Evolutionary conservation across 2,888 invertebrate species (phyloP).

Genomic region (Bembecia ichneumoniformis): DNA sequence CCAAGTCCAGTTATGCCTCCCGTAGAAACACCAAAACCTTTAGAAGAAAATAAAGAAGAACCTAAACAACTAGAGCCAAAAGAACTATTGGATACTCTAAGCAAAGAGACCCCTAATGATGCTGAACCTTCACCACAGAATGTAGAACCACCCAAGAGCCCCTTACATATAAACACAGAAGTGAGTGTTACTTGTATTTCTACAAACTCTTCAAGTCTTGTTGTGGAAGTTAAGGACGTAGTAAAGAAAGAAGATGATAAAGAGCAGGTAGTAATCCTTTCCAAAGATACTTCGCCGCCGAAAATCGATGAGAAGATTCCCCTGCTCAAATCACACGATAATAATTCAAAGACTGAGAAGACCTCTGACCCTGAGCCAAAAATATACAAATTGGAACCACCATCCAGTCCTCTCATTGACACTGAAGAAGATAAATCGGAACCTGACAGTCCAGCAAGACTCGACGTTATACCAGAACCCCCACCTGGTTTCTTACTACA

Average conservation of each 20-base stretch:
- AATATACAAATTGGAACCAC: slow-evolving; percentile 36
- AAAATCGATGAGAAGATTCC: slow-evolving; percentile 17
- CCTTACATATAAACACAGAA: background rate
- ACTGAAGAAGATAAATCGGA: slow-evolving; percentile 66
- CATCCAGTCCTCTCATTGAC: slow-evolving; percentile 56
- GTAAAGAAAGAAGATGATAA: slow-evolving; percentile 9
- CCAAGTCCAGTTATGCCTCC: slow-evolving; percentile 20
- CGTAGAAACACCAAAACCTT: background rate
- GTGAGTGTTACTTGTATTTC: background rate
- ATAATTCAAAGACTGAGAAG: slow-evolving; percentile 25
- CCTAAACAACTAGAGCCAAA: slow-evolving; percentile 24
- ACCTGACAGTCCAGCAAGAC: slow-evolving; percentile 61
- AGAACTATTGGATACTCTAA: slow-evolving; percentile 19
- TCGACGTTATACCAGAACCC: slow-evolving; percentile 63
- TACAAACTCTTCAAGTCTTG: background rate
- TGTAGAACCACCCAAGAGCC: slow-evolving; percentile 34
- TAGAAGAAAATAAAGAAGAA: slow-evolving; percentile 23
- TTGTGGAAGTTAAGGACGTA: background rate
- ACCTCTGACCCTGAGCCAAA: slow-evolving; percentile 32
- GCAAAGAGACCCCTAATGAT: slow-evolving; percentile 18
- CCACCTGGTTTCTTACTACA: slow-evolving; percentile 60
- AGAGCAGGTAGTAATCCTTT: slow-evolving; percentile 17
- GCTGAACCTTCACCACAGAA: slow-evolving; percentile 13
- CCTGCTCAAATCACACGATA: slow-evolving; percentile 21
- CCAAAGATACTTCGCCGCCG: slow-evolving; percentile 18